phyloP scores from a whole-genome alignment of 2,113 vertebrate genomes.

The Chamaea fasciata region DNA sequence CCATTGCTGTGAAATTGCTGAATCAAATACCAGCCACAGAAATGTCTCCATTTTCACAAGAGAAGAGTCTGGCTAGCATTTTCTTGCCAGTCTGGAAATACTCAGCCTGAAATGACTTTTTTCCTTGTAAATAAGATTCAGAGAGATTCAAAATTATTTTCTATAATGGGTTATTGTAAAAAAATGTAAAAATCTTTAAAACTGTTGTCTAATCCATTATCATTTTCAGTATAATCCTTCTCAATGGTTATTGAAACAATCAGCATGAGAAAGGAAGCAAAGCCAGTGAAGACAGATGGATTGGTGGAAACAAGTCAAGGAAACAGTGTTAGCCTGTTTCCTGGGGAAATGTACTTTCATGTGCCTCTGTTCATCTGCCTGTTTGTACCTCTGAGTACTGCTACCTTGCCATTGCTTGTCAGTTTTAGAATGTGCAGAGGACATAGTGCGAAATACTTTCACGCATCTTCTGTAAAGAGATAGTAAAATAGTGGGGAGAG shows the following conservation, averaged over 20 bases:
- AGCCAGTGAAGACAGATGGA: not conserved
- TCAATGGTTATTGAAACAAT: not conserved
- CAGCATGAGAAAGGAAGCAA: not conserved
- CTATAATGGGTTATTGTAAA: not conserved
- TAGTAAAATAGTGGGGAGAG: not conserved
- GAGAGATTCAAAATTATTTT: not conserved
- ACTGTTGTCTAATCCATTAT: not conserved
- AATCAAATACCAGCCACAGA: not conserved
- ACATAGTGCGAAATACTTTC: not conserved
- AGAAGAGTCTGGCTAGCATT: not conserved
- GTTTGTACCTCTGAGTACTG: not conserved
- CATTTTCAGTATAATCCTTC: not conserved
- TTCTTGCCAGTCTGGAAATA: not conserved
- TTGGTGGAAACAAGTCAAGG: not conserved
- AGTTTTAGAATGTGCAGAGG: not conserved
- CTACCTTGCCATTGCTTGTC: not conserved
- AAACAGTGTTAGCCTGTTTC: not conserved
- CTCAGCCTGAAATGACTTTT: not conserved
- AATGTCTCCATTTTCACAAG: constrained; percentile 9
- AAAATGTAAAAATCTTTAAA: not conserved
- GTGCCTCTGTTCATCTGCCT: not conserved
- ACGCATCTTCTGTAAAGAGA: not conserved
- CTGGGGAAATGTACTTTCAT: not conserved
- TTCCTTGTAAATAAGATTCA: not conserved
- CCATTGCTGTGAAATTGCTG: constrained; percentile 10